phyloP scores from a whole-genome alignment of 2,113 vertebrate species.

The Python bivittatus region DNA sequence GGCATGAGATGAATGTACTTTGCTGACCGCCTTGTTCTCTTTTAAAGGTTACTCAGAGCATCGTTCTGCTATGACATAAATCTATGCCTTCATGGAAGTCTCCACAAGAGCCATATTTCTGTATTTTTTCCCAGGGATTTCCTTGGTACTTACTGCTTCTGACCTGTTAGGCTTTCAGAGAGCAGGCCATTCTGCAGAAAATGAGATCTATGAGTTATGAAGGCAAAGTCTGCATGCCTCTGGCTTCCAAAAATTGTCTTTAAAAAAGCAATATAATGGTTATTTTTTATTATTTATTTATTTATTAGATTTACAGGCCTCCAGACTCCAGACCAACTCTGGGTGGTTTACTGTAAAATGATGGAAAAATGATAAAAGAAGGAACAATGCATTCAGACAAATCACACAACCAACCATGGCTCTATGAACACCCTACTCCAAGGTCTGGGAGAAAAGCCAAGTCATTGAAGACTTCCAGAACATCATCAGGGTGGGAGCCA shows the following conservation, averaged over 20 bases:
- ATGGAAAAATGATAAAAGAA: no score
- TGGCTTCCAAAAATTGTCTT: conserved; percentile 17
- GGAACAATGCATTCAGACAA: no score
- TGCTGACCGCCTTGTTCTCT: conserved; percentile 20
- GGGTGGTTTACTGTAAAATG: no score
- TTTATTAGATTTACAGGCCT: no score
- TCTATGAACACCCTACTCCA: no score
- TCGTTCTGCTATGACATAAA: conserved; percentile 27
- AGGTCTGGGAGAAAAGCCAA: no score
- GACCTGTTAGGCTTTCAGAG: conserved; percentile 31
- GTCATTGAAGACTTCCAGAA: no score
- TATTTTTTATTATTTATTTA: no score
- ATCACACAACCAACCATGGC: no score
- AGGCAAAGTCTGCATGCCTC: conserved; percentile 11
- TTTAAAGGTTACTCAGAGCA: no score
- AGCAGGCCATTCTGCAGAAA: conserved; percentile 36
- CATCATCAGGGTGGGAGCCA: no score
- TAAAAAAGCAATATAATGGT: not conserved
- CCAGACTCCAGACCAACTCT: no score
- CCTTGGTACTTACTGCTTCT: conserved; percentile 7
- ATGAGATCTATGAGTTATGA: conserved; percentile 43
- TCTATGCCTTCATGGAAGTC: conserved; percentile 27
- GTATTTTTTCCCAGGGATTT: not conserved
- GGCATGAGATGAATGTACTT: conserved; percentile 53
- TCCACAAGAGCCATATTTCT: conserved; percentile 27